Conservation (phyloP, 2,888 invertebrate genomes). For the Nemapogon koenigi region DNA sequence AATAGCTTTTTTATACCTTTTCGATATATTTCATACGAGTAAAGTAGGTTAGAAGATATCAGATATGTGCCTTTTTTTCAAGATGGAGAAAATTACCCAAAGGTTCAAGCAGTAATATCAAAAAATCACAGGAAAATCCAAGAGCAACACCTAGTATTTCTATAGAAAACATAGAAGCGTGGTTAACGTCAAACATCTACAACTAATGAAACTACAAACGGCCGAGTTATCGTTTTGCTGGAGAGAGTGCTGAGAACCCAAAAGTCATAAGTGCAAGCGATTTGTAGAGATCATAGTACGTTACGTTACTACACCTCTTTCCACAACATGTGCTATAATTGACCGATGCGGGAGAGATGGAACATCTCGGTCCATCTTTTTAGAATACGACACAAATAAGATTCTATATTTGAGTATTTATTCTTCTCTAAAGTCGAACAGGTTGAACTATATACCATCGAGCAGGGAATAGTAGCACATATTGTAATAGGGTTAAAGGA, state of each 20-base stretch:
- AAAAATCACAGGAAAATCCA: no score
- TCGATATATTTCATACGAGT: no score
- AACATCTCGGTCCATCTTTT: slow-evolving; percentile 64
- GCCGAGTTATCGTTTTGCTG: slow-evolving; percentile 32
- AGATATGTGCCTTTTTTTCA: no score
- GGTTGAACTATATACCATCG: slow-evolving; percentile 28
- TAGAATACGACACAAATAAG: slow-evolving; percentile 65
- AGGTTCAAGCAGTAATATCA: slow-evolving; percentile 4
- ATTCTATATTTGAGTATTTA: slow-evolving; percentile 63
- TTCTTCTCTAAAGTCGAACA: slow-evolving; percentile 47
- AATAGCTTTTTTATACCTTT: no score
- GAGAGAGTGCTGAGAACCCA: no score
- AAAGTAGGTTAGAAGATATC: no score
- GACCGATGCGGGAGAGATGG: slow-evolving; percentile 64
- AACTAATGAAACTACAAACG: slow-evolving; percentile 33
- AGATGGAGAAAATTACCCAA: no score
- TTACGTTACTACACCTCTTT: slow-evolving; percentile 36
- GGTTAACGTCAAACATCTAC: neutral
- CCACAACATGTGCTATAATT: slow-evolving; percentile 58
- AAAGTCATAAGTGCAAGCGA: no score
- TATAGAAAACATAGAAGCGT: neutral
- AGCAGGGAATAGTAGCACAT: slow-evolving; percentile 25
- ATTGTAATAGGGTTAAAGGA: neutral
- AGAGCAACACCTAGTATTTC: no score
- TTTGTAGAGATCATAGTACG: no score